Percentiles rank a stretch among this genome's conserved stretches.
These are phyloP conservation scores for Orientallactaga bullata DNA, from an alignment of 2,113 vertebrate species.

Conservation along the genomic window DNA sequence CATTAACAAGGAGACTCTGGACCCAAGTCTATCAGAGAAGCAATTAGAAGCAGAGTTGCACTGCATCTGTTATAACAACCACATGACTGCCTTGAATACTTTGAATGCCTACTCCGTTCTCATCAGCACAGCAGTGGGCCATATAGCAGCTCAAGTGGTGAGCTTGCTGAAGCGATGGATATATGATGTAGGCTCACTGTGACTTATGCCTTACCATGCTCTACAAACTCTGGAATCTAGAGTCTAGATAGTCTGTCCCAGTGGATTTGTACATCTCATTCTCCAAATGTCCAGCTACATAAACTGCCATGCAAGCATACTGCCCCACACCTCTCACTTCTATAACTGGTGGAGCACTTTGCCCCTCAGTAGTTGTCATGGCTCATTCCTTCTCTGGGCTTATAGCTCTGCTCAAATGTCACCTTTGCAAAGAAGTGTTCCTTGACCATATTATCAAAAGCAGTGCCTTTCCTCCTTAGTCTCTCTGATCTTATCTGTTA, in stretches of 20 bases:
- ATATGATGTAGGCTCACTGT: background rate
- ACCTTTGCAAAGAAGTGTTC: background rate
- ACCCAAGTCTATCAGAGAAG: background rate
- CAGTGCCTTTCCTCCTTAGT: background rate
- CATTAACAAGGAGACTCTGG: background rate
- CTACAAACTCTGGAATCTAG: background rate
- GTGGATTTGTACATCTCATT: background rate
- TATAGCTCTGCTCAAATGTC: background rate
- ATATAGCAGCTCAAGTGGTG: background rate
- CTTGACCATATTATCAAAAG: background rate
- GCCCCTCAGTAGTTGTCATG: background rate
- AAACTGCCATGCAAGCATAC: background rate
- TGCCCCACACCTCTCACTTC: background rate
- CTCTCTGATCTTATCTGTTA: background rate
- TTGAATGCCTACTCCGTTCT: background rate
- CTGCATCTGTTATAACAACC: background rate
- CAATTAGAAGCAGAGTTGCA: background rate
- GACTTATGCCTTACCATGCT: background rate
- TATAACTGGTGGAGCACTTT: background rate
- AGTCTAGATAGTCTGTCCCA: background rate
- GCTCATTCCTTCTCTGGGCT: background rate
- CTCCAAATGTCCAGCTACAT: background rate
- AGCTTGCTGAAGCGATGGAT: background rate
- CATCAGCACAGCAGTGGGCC: background rate
- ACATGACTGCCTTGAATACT: background rate